Evolutionary conservation across 1,140 invertebrate genomes (phyloP).

Genomic region (Drosophila mayri): DNA sequence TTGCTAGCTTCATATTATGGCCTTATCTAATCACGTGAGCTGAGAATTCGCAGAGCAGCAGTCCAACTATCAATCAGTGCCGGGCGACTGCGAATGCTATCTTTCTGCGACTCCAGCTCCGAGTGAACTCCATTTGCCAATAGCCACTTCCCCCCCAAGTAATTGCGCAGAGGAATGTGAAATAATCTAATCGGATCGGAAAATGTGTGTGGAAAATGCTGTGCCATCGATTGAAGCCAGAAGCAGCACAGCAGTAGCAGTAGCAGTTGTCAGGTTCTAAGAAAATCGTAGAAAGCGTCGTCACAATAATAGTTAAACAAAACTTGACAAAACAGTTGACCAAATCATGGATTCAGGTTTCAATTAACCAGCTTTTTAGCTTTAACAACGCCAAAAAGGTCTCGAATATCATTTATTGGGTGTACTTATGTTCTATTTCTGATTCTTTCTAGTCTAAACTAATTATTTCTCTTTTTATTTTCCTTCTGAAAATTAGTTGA

Average conservation of each 20-base stretch:
- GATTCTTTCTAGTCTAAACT: neutral
- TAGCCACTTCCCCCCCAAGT: slow-evolving; percentile 16
- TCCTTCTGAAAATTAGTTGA: neutral
- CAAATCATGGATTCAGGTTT: slow-evolving; percentile 22
- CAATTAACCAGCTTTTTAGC: neutral
- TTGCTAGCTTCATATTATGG: slow-evolving; percentile 16
- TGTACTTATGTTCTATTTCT: neutral
- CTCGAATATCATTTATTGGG: neutral
- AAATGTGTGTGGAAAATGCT: slow-evolving; percentile 36
- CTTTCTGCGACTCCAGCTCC: slow-evolving; percentile 4
- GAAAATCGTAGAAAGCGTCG: slow-evolving; percentile 31
- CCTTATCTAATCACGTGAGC: slow-evolving; percentile 36
- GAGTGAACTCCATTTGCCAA: neutral
- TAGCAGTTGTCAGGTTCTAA: slow-evolving; percentile 4
- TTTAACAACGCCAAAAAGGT: neutral
- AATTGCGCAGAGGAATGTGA: slow-evolving; percentile 41
- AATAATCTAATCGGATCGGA: slow-evolving; percentile 23
- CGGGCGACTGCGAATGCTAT: slow-evolving; percentile 16
- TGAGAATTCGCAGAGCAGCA: slow-evolving; percentile 28
- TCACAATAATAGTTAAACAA: slow-evolving; percentile 17
- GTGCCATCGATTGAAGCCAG: slow-evolving; percentile 24
- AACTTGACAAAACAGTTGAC: slow-evolving; percentile 27
- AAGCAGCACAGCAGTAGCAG: neutral
- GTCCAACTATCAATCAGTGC: slow-evolving; percentile 43
- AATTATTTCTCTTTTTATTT: neutral